Conservation (phyloP, 2,113 vertebrate species). For the Albula goreensis region DNA sequence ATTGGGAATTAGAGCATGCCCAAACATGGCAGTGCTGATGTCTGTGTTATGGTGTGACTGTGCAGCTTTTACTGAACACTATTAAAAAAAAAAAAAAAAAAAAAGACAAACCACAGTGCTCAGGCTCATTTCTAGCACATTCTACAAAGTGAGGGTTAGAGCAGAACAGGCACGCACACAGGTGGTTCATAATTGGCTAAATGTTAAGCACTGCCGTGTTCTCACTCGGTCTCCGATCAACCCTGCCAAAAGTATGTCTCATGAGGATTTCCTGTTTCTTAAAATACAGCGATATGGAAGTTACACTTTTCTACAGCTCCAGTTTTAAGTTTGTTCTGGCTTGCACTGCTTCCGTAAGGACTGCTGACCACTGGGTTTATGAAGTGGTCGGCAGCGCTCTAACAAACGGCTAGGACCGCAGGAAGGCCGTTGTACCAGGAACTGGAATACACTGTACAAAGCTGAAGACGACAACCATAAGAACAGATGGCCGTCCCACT, state of each 20-base stretch:
- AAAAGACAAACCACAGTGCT: background rate
- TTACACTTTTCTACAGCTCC: background rate
- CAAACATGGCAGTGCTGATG: too few species aligned
- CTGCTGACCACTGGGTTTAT: background rate
- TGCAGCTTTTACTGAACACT: too few species aligned
- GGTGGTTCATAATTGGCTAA: too few species aligned
- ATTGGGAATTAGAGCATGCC: too few species aligned
- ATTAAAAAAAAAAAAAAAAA: too few species aligned
- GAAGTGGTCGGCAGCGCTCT: background rate
- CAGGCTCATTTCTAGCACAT: background rate
- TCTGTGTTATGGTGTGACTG: too few species aligned
- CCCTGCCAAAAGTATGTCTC: background rate
- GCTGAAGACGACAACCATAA: background rate
- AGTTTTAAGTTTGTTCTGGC: background rate
- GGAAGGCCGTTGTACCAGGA: background rate
- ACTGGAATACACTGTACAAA: background rate
- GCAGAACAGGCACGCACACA: too few species aligned
- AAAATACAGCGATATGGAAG: background rate
- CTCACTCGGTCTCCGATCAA: background rate
- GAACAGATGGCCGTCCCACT: background rate
- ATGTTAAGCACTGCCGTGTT: background rate
- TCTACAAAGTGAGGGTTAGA: too few species aligned
- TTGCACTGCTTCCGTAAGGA: background rate
- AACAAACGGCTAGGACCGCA: background rate
- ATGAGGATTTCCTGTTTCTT: background rate